phyloP scores from a whole-genome alignment of 2,113 vertebrate species.

The Rhinoderma darwinii region DNA sequence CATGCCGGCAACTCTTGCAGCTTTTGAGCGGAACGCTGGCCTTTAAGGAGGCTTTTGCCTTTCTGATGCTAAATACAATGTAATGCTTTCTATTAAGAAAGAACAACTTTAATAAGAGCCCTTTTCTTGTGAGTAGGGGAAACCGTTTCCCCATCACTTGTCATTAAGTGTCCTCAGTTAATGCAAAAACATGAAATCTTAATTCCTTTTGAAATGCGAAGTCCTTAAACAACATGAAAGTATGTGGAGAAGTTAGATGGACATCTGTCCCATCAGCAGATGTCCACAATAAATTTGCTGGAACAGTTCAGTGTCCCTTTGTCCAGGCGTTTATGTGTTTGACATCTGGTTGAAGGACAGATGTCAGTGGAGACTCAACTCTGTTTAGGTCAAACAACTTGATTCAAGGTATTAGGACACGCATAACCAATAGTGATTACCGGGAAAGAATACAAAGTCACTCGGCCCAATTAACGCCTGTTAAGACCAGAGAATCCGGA shows the following conservation, averaged over 20 bases:
- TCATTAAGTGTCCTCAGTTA: not conserved
- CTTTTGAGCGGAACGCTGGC: not conserved
- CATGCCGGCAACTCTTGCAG: conserved; percentile 54
- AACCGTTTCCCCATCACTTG: not conserved
- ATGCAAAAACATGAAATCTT: conserved; percentile 25
- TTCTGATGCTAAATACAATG: conserved; percentile 66
- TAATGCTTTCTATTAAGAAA: not conserved
- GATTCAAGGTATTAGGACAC: conserved; percentile 28
- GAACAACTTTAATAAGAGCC: not conserved
- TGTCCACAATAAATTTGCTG: conserved; percentile 59
- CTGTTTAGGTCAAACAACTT: conserved; percentile 23
- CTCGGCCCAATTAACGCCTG: not conserved
- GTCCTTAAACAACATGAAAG: conserved; percentile 38
- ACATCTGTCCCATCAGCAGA: conserved; percentile 65
- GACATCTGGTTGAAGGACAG: conserved; percentile 67
- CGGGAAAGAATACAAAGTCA: not conserved
- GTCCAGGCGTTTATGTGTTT: conserved; percentile 47
- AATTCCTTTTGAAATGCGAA: conserved; percentile 5
- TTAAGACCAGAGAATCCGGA: not conserved
- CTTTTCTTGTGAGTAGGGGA: not conserved
- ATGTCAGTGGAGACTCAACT: conserved; percentile 13
- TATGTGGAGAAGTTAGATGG: conserved; percentile 25
- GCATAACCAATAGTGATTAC: conserved; percentile 12
- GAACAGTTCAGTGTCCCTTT: conserved; percentile 33
- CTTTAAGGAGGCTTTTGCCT: conserved; percentile 23